Conservation (phyloP, 2,888 invertebrate genomes). For the Drosophila cyrtoloma region DNA sequence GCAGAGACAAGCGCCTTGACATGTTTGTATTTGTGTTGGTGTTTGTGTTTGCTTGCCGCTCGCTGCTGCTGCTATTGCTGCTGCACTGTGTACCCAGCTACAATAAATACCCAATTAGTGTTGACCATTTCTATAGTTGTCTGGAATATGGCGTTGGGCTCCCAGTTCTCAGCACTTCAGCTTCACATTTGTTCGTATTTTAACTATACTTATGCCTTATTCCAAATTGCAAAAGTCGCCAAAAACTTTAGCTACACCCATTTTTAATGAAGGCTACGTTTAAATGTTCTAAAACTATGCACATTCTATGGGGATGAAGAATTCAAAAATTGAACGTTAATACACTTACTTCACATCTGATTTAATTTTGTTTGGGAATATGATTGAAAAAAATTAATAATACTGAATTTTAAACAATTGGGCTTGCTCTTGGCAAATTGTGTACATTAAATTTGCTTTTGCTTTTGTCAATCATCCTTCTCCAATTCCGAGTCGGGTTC, state of each 20-base stretch:
- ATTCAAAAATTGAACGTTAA: neutral
- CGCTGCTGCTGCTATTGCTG: constrained; percentile 11
- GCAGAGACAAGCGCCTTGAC: constrained; percentile 60
- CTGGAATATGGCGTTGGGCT: constrained; percentile 47
- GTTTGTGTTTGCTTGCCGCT: constrained; percentile 53
- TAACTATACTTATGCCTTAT: constrained; percentile 17
- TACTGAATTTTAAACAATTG: neutral
- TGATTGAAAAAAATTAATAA: neutral
- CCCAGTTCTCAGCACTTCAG: constrained; percentile 3
- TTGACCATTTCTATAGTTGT: constrained; percentile 69
- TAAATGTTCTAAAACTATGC: neutral
- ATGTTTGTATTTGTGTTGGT: constrained; percentile 60
- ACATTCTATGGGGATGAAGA: neutral
- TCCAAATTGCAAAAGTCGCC: neutral
- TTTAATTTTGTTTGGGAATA: neutral
- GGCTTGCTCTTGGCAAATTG: neutral
- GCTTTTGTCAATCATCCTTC: neutral
- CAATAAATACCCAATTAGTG: constrained; percentile 79
- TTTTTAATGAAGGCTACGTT: neutral
- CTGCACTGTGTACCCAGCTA: constrained; percentile 36
- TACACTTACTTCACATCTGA: neutral
- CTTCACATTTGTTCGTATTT: constrained; percentile 22
- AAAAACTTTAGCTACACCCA: neutral
- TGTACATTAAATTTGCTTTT: neutral
- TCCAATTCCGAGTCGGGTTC: neutral